A percentile compares a stretch with the other conserved stretches of the same genome.
phyloP scores from a whole-genome alignment of 2,888 invertebrate genomes.

The Drosophila antonietae region DNA sequence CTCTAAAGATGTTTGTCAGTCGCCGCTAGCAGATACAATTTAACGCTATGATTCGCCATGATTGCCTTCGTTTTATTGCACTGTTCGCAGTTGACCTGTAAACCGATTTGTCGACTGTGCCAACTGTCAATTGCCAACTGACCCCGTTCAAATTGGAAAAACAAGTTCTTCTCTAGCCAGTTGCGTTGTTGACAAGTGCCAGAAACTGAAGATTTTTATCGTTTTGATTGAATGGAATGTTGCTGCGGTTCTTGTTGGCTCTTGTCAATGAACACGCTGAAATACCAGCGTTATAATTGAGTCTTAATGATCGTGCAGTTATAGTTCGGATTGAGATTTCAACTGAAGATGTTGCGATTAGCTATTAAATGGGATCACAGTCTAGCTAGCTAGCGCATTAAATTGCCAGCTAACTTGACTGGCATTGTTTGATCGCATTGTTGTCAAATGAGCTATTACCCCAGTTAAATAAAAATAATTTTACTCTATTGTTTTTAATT shows the following conservation, averaged over 20 bases:
- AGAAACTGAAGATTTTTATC: constrained; percentile 46
- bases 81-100: constrained; percentile 52
- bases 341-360: constrained; percentile 38
- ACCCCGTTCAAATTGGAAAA: constrained; percentile 51
- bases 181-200: constrained; percentile 45
- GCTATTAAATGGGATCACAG: constrained; percentile 12
- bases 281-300: constrained; percentile 51
- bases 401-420: background rate
- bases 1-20: constrained; percentile 2
- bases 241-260: constrained; percentile 18
- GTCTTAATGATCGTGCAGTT: constrained; percentile 37
- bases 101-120: constrained; percentile 53
- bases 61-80: constrained; percentile 49
- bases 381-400: background rate
- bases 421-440: background rate
- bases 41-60: constrained; percentile 34
- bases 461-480: background rate
- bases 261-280: constrained; percentile 20
- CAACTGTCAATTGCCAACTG: constrained; percentile 53
- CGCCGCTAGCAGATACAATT: constrained; percentile 11
- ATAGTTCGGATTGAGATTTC: constrained; percentile 22
- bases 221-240: constrained; percentile 53
- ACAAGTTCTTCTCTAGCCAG: constrained; percentile 55
- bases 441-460: background rate
- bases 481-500: too few species aligned